phyloP scores from a whole-genome alignment of 2,797 vertebrate species.

The Fistularia tabacaria region DNA sequence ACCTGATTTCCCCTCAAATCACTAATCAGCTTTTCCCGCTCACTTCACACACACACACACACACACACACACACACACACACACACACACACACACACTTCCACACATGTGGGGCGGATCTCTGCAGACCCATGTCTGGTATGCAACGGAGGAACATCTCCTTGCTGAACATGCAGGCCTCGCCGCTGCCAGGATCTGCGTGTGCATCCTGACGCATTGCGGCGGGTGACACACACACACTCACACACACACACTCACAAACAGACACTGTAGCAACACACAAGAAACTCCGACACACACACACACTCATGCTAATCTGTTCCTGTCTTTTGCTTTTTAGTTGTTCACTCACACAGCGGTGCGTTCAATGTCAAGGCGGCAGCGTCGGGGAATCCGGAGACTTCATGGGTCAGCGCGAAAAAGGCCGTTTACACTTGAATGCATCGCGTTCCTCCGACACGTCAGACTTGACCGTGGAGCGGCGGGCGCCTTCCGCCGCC shows the following conservation, averaged over 20 bases:
- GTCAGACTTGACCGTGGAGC: no score
- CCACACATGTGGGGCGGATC: neutral
- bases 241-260: neutral
- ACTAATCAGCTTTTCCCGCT: neutral
- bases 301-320: neutral
- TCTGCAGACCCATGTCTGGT: neutral
- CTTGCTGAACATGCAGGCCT: slow-evolving; percentile 24
- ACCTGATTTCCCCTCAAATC: neutral
- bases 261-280: neutral
- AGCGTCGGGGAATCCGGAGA: no score
- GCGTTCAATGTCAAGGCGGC: no score
- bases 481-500: no score
- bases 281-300: slow-evolving; percentile 9
- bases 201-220: slow-evolving; percentile 43
- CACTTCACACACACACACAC: neutral
- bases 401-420: no score
- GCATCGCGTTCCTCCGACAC: no score
- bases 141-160: slow-evolving; percentile 1
- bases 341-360: no score
- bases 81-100: neutral
- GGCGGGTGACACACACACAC: slow-evolving; percentile 3
- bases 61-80: slow-evolving; percentile 5
- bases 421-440: no score
- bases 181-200: slow-evolving; percentile 26
- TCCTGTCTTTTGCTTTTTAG: no score